phyloP scores from a whole-genome alignment of 2,888 invertebrate genomes.

The Drosophila falleni region DNA sequence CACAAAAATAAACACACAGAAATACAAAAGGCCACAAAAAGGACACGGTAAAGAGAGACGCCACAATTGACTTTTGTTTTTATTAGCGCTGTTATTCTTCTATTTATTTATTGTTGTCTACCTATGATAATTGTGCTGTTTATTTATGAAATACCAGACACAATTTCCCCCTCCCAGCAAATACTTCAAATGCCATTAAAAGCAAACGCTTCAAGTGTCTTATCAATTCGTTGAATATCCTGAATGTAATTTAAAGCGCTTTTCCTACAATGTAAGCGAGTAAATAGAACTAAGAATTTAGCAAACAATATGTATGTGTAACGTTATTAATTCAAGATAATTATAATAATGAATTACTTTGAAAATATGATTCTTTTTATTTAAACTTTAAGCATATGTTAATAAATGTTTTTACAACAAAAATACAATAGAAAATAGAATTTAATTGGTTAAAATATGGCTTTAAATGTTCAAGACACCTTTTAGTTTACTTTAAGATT shows the following conservation, averaged over 20 bases:
- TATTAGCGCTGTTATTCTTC: slow-evolving; percentile 70
- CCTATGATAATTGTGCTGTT: slow-evolving; percentile 78
- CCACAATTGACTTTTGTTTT: slow-evolving; percentile 72
- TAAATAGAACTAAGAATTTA: background rate
- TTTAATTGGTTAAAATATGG: too few species aligned
- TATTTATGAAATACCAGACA: slow-evolving; percentile 62
- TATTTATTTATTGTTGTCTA: slow-evolving; percentile 59
- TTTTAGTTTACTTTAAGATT: too few species aligned
- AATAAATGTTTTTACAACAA: too few species aligned
- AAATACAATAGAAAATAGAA: too few species aligned
- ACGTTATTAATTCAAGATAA: too few species aligned
- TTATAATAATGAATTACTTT: too few species aligned
- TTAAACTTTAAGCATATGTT: too few species aligned
- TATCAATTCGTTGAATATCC: background rate
- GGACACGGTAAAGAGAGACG: slow-evolving; percentile 48
- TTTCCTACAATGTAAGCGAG: background rate
- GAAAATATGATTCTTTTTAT: too few species aligned
- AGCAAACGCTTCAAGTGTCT: slow-evolving; percentile 15
- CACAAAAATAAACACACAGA: slow-evolving; percentile 44
- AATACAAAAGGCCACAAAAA: slow-evolving; percentile 42
- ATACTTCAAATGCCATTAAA: slow-evolving; percentile 16
- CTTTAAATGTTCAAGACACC: too few species aligned
- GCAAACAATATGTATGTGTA: too few species aligned
- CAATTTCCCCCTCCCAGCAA: background rate
- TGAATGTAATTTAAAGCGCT: background rate